A percentile compares a stretch with the other conserved stretches of the same genome.
phyloP scores from a whole-genome alignment of 92 coral and sea anemone species.

The Epizoanthus fatuus region DNA sequence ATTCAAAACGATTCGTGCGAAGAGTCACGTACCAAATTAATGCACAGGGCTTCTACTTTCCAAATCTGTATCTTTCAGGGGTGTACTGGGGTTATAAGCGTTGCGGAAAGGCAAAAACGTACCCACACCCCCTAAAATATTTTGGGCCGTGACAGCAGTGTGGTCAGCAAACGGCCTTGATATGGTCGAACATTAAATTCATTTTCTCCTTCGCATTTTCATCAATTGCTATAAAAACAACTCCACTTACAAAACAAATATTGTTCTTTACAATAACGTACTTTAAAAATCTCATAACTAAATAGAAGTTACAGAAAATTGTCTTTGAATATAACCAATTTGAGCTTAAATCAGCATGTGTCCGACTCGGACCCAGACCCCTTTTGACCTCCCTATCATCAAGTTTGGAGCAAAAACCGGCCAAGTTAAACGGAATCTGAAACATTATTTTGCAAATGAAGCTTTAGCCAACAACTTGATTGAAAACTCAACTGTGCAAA shows the following conservation, averaged over 20 bases:
- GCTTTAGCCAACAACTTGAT: too few relatives aligned
- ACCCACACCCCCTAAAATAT: constrained; percentile 27
- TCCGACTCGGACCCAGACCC: constrained; percentile 9
- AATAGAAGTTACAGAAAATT: neutral
- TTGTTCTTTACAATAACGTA: neutral
- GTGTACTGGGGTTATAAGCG: constrained; percentile 7
- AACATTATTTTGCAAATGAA: too few relatives aligned
- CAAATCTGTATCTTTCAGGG: constrained; percentile 12
- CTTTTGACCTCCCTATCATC: neutral
- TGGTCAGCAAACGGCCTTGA: neutral
- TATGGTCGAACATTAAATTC: constrained; percentile 6
- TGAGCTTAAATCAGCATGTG: neutral
- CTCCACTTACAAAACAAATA: neutral
- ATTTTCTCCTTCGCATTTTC: constrained; percentile 7
- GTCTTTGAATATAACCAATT: neutral
- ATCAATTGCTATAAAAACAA: neutral
- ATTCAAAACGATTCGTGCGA: neutral
- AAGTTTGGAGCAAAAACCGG: too few relatives aligned
- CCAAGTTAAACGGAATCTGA: too few relatives aligned
- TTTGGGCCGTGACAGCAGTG: constrained; percentile 8
- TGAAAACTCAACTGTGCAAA: too few relatives aligned
- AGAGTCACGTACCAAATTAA: constrained; percentile 29
- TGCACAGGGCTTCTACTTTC: constrained; percentile 17
- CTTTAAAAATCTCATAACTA: neutral
- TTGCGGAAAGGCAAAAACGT: constrained; percentile 1